Conservation (phyloP, 2,888 invertebrate genomes). For the Mamestra brassicae region DNA sequence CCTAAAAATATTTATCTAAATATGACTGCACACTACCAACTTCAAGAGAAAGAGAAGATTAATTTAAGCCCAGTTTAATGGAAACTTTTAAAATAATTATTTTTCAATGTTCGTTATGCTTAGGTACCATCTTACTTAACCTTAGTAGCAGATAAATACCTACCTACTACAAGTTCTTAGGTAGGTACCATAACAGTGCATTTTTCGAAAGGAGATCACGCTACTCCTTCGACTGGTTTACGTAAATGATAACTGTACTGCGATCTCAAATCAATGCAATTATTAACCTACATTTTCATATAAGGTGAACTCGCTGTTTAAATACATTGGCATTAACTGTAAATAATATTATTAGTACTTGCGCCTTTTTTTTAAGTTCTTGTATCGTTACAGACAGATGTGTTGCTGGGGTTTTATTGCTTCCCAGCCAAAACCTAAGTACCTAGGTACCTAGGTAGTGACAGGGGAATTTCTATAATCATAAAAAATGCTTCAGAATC, state of each 20-base stretch:
- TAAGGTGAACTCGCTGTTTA: background rate
- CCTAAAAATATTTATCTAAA: too few species aligned
- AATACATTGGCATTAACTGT: constrained; percentile 17
- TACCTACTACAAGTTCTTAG: background rate
- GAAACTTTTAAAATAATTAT: background rate
- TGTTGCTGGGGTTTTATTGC: too few species aligned
- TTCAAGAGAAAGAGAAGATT: background rate
- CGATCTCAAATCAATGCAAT: constrained; percentile 18
- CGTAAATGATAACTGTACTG: constrained; percentile 29
- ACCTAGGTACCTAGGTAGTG: too few species aligned
- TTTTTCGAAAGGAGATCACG: constrained; percentile 34
- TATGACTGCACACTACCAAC: background rate
- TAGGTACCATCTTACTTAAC: too few species aligned
- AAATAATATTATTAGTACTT: constrained; percentile 5
- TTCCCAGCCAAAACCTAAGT: too few species aligned
- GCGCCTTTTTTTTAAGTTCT: too few species aligned
- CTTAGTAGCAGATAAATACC: too few species aligned
- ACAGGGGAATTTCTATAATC: too few species aligned
- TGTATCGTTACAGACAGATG: too few species aligned
- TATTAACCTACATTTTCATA: constrained; percentile 14
- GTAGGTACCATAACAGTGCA: background rate
- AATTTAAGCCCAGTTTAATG: background rate
- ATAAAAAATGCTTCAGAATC: too few species aligned
- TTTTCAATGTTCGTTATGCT: too few species aligned
- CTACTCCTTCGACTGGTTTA: constrained; percentile 39